Percentiles rank a stretch among this genome's conserved stretches.
These are phyloP conservation scores for Genyomyrus donnyi DNA, from an alignment of 2,113 vertebrate genomes.

Conservation along the genomic window DNA sequence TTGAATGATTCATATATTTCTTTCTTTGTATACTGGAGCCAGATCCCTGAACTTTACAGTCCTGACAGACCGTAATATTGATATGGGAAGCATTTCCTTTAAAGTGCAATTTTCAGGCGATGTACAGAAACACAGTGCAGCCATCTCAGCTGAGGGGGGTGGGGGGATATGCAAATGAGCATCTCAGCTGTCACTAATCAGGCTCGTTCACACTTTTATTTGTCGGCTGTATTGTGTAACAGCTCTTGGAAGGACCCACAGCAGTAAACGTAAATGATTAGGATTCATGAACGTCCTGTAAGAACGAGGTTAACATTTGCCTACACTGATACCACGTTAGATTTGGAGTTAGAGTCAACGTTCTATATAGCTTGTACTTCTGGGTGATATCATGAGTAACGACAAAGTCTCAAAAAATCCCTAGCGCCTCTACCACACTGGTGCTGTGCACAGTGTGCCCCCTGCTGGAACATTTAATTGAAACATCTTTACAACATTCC, in stretches of 20 bases:
- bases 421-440: neutral
- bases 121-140: neutral
- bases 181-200: neutral
- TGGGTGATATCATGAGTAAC: neutral
- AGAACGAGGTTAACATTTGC: neutral
- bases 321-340: neutral
- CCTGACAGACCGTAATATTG: neutral
- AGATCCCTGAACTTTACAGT: neutral
- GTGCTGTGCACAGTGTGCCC: neutral
- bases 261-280: neutral
- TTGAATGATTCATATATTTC: neutral
- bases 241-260: neutral
- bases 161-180: neutral
- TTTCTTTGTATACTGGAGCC: neutral
- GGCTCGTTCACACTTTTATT: neutral
- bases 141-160: neutral
- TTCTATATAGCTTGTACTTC: neutral
- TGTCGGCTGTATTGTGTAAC: neutral
- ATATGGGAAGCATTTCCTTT: neutral
- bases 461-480: neutral
- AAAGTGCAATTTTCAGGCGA: neutral
- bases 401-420: neutral
- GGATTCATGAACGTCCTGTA: neutral
- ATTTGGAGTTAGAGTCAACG: neutral
- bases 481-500: neutral